A percentile compares a stretch with the other conserved stretches of the same genome.
phyloP scores from a whole-genome alignment of 1,140 invertebrate genomes.

The Drosophila cardini region DNA sequence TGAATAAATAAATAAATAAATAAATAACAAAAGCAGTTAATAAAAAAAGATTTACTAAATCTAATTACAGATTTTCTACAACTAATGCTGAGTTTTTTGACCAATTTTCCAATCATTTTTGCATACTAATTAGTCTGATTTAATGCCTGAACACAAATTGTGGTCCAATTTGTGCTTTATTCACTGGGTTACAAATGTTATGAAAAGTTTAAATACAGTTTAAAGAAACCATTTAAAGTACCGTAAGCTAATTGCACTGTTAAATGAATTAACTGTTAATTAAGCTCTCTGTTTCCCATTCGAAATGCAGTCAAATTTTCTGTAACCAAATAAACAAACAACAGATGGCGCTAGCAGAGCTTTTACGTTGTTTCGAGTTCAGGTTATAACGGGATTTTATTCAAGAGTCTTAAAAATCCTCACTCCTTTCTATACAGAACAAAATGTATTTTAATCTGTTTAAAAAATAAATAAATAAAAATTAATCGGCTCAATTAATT shows the following conservation, averaged over 20 bases:
- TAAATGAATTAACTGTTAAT: background rate
- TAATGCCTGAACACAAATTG: background rate
- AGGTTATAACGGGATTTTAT: too few species aligned
- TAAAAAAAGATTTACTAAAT: too few species aligned
- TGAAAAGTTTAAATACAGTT: background rate
- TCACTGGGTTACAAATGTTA: background rate
- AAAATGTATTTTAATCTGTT: too few species aligned
- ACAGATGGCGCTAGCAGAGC: slow-evolving; percentile 28
- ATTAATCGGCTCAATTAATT: too few species aligned
- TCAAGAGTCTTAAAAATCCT: too few species aligned
- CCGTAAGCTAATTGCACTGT: slow-evolving; percentile 11
- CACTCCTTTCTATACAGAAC: too few species aligned
- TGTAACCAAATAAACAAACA: background rate
- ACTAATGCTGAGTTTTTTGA: too few species aligned
- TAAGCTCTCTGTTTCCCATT: slow-evolving; percentile 5
- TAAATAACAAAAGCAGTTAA: too few species aligned
- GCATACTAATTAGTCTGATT: background rate
- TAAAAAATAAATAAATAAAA: too few species aligned
- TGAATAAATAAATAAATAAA: too few species aligned
- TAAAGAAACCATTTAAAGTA: background rate
- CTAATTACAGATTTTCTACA: too few species aligned
- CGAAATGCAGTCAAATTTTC: slow-evolving; percentile 13
- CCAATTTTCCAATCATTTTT: background rate
- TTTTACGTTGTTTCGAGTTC: background rate
- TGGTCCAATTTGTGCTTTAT: background rate